Conservation (phyloP, 2,888 invertebrate genomes). For the Lepas anatifera region DNA sequence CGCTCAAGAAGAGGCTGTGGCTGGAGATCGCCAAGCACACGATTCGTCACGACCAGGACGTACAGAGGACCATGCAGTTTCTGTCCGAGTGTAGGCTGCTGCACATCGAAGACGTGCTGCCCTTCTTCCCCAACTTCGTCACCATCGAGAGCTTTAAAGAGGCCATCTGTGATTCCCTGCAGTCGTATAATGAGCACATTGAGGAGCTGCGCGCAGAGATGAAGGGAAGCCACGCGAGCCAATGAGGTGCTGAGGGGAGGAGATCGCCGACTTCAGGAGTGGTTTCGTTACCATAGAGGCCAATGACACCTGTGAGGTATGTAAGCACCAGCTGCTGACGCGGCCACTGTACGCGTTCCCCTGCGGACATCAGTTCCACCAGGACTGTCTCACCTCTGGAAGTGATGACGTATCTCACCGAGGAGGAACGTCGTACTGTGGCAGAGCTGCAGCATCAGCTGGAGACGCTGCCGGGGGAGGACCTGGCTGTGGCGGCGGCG, state of each 20-base stretch:
- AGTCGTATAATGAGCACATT: constrained; percentile 76
- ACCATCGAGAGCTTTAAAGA: constrained; percentile 96
- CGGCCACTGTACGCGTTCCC: constrained; percentile 91
- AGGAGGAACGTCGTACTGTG: constrained; percentile 97
- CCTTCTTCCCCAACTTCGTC: constrained; percentile 95
- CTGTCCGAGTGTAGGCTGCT: constrained; percentile 74
- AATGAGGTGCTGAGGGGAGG: constrained; percentile 77
- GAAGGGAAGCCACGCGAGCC: constrained; percentile 82
- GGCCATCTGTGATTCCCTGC: constrained; percentile 68
- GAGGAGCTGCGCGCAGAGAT: constrained; percentile 83
- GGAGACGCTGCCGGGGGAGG: background rate
- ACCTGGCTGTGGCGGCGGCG: background rate
- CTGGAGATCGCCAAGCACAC: constrained; percentile 85
- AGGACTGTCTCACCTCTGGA: constrained; percentile 73
- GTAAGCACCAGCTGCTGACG: constrained; percentile 64
- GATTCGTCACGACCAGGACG: constrained; percentile 78
- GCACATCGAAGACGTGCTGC: constrained; percentile 91
- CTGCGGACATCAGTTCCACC: constrained; percentile 91
- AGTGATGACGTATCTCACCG: constrained; percentile 87
- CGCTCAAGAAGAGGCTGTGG: constrained; percentile 76
- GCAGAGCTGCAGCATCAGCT: constrained; percentile 55
- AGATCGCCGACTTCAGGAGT: constrained; percentile 71
- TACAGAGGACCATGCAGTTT: constrained; percentile 78
- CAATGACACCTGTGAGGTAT: constrained; percentile 76
- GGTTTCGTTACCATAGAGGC: background rate